Conservation (phyloP, 1,140 invertebrate genomes). For the Campoletis sonorensis region DNA sequence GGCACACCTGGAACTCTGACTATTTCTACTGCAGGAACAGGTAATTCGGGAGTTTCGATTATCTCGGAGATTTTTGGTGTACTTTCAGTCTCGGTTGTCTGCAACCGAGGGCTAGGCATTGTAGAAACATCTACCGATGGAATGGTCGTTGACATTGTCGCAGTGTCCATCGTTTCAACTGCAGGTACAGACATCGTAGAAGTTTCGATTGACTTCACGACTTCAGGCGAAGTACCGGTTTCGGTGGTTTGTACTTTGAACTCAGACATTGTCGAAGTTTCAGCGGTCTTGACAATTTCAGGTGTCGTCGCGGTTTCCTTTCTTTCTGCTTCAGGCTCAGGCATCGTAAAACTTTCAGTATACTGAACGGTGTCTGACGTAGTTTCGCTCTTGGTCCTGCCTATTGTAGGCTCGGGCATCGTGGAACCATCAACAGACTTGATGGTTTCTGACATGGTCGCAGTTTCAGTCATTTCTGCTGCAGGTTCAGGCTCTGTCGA, state of each 20-base stretch:
- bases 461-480: neutral
- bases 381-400: constrained; percentile 37
- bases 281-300: constrained; percentile 28
- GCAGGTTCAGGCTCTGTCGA: constrained; percentile 23
- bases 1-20: neutral
- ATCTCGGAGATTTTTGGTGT: constrained; percentile 24
- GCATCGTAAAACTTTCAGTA: constrained; percentile 32
- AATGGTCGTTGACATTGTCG: constrained; percentile 18
- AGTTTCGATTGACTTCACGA: constrained; percentile 37
- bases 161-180: neutral
- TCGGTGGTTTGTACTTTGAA: constrained; percentile 24
- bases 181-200: constrained; percentile 22
- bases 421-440: constrained; percentile 42
- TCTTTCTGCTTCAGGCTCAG: neutral
- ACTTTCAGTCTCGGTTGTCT: constrained; percentile 38
- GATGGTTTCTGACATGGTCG: constrained; percentile 23
- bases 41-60: constrained; percentile 24
- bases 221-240: constrained; percentile 23
- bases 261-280: constrained; percentile 43
- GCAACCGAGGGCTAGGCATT: constrained; percentile 4
- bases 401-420: constrained; percentile 25
- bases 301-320: constrained; percentile 13
- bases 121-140: constrained; percentile 41
- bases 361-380: constrained; percentile 26
- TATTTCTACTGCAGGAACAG: constrained; percentile 9